Conservation (phyloP, 2,113 vertebrate species). For the Colius striatus region DNA sequence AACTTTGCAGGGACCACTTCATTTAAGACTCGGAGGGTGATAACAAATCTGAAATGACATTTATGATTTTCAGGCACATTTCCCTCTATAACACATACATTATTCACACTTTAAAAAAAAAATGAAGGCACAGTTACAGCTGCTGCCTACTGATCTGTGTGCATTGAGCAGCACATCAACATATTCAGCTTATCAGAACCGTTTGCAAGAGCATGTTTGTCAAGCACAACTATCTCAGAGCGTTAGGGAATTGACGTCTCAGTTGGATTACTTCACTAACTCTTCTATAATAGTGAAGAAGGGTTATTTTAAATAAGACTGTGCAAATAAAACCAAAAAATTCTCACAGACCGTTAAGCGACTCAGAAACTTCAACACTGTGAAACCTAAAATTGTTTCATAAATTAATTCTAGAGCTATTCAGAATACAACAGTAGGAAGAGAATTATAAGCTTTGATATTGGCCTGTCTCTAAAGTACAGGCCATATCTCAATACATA, state of each 20-base stretch:
- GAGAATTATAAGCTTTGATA: background rate
- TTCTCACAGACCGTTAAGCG: background rate
- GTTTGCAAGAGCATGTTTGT: slow-evolving; percentile 57
- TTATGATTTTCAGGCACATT: slow-evolving; percentile 58
- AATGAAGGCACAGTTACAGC: slow-evolving; percentile 36
- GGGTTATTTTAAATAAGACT: slow-evolving; percentile 13
- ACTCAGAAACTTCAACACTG: background rate
- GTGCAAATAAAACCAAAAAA: slow-evolving; percentile 34
- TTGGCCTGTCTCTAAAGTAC: background rate
- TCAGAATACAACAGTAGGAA: background rate
- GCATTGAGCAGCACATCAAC: slow-evolving; percentile 61
- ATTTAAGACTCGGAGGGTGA: slow-evolving; percentile 53
- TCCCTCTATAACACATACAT: slow-evolving; percentile 29
- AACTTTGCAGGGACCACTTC: slow-evolving; percentile 44
- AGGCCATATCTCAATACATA: background rate
- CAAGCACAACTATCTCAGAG: slow-evolving; percentile 71
- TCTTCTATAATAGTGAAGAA: background rate
- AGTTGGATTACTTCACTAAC: slow-evolving; percentile 24
- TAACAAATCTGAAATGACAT: slow-evolving; percentile 65
- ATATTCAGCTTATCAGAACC: slow-evolving; percentile 49
- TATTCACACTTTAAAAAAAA: slow-evolving; percentile 43
- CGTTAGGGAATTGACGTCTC: slow-evolving; percentile 16
- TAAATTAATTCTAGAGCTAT: slow-evolving; percentile 9
- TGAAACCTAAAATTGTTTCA: background rate
- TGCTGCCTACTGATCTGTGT: slow-evolving; percentile 51